Percentiles rank a stretch among this genome's conserved stretches.
phyloP scores from a whole-genome alignment of 2,888 invertebrate genomes.

The Plemyria rubiginata region DNA sequence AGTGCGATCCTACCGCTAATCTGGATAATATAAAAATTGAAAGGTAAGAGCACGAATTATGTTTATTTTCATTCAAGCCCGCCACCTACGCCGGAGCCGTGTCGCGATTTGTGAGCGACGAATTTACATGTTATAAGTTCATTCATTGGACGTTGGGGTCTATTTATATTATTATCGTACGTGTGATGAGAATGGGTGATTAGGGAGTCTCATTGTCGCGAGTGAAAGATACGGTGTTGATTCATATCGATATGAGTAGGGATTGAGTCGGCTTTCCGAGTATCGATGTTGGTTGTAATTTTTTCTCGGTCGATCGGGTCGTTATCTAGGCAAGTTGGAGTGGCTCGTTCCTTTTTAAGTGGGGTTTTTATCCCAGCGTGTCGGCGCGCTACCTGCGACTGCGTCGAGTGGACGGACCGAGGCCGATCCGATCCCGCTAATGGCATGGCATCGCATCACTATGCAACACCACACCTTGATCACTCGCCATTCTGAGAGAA shows the following conservation, averaged over 20 bases:
- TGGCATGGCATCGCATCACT: conserved; percentile 59
- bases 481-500: conserved; percentile 49
- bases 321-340: conserved; percentile 76
- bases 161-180: conserved; percentile 78
- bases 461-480: conserved; percentile 57
- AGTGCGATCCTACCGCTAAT: conserved; percentile 74
- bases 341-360: conserved; percentile 78
- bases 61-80: conserved; percentile 80
- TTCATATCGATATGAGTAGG: conserved; percentile 52
- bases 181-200: conserved; percentile 78
- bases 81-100: conserved; percentile 73
- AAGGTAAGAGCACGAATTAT: conserved; percentile 70
- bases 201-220: conserved; percentile 61
- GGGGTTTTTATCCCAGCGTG: conserved; percentile 76
- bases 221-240: conserved; percentile 53
- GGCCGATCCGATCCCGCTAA: conserved; percentile 56
- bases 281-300: conserved; percentile 48
- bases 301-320: conserved; percentile 51
- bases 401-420: conserved; percentile 51
- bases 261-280: conserved; percentile 45
- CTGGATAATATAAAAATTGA: conserved; percentile 82
- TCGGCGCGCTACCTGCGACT: conserved; percentile 66
- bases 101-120: conserved; percentile 82
- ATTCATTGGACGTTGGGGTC: conserved; percentile 76
- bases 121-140: conserved; percentile 83